Conservation (phyloP, 2,888 invertebrate species). For the Tineola bisselliella region DNA sequence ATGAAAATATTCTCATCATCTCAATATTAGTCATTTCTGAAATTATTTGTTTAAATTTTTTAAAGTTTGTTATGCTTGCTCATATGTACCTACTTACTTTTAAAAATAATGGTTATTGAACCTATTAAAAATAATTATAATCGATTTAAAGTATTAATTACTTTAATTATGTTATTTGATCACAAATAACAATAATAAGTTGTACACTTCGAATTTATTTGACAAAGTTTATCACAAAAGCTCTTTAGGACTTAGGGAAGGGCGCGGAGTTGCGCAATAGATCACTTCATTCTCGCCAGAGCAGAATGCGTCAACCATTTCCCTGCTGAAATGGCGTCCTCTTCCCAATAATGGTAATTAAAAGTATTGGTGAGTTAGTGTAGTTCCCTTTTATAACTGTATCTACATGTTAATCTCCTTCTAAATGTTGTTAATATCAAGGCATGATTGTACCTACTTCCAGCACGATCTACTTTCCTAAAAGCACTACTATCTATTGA, state of each 20-base stretch:
- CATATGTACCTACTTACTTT: too few relatives aligned
- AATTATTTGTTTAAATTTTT: too few relatives aligned
- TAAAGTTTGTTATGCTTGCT: too few relatives aligned
- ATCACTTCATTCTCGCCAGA: slow-evolving; percentile 25
- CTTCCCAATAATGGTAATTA: slow-evolving; percentile 16
- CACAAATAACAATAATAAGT: too few relatives aligned
- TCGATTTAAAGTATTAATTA: too few relatives aligned
- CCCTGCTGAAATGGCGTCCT: slow-evolving; percentile 30
- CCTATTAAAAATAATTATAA: too few relatives aligned
- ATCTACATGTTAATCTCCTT: not conserved
- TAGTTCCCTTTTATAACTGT: slow-evolving; percentile 19
- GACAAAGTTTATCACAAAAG: slow-evolving; percentile 20
- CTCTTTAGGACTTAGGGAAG: slow-evolving; percentile 25
- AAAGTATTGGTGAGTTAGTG: slow-evolving; percentile 38
- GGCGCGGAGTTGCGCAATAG: slow-evolving; percentile 40
- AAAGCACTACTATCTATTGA: not conserved
- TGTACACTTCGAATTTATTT: not conserved
- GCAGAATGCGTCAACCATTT: slow-evolving; percentile 42
- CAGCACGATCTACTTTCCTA: slow-evolving; percentile 1
- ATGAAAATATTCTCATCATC: too few relatives aligned
- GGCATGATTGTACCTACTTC: not conserved
- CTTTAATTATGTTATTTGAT: too few relatives aligned
- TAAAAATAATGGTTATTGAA: too few relatives aligned
- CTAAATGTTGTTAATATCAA: not conserved
- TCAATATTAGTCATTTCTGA: too few relatives aligned